Base-by-base conservation (phyloP, 2,888 invertebrate species). In the Chymomyza amoena region DNA sequence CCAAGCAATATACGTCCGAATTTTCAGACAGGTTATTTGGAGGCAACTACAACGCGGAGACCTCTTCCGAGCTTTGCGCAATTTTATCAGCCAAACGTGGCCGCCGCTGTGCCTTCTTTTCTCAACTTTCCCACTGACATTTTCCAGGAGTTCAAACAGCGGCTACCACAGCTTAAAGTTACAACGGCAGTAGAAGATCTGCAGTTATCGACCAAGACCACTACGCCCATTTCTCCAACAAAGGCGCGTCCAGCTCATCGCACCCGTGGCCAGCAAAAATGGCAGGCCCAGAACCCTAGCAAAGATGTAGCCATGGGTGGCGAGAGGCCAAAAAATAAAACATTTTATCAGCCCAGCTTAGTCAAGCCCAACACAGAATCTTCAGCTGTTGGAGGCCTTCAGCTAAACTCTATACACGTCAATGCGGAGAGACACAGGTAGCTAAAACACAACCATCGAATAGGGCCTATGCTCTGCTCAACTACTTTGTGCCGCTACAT, bases 241-340 rank as follows among this genome's bases (percentile, higher is more conserved):
- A 68, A 61, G 25, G 77, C 86, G 51, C 82, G 82, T 84, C 92
- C 92, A 78, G 89, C 91, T 6, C 80, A 89, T 66, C 92, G 92
- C 78, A 81, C 85, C 59, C 92, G 92, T 75, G 93, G 92, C 81
- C 92, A 92, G 81, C 90, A 91, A 59, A 93, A 90, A 68, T 92
- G 91, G 91, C 89, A 89, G 70, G 84, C 92, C 90, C 88, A 92
- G 90, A 76, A 81, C 13, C 39, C 39, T 59, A 70, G 71, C 68
- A 78, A 92, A 92, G 16, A 36, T 13, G n/a, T 59, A 20, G 28
- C 25, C 36, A 16, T 51, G 36, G 62, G 61, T 32, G 62, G 62
- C 36, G 70, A 72, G 36, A 69, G 61, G 3, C 7, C 51, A 4
- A 70, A 71, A 54, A 84, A 79, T 66, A 73, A 72, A 57, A 75